These are phyloP conservation scores for Heliconius melpomene DNA, from an alignment of 1,140 invertebrate species.

Conservation along the genomic window DNA sequence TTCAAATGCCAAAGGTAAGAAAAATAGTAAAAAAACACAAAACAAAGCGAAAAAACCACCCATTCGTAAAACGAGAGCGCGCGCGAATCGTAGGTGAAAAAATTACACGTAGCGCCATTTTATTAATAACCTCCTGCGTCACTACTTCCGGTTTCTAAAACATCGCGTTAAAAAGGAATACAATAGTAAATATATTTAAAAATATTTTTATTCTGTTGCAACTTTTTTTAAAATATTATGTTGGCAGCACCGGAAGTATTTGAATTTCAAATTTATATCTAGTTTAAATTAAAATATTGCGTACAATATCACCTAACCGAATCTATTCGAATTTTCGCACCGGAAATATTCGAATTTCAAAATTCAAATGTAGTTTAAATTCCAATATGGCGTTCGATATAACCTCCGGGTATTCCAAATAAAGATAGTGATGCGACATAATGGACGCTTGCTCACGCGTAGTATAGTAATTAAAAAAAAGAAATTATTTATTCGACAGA, in stretches of 20 bases:
- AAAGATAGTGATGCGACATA: conserved; percentile 60
- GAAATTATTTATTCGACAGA: conserved; percentile 72
- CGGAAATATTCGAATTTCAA: conserved; percentile 9
- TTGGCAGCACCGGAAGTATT: conserved; percentile 9
- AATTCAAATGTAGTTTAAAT: conserved; percentile 37
- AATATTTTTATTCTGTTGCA: not conserved
- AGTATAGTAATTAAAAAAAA: conserved; percentile 58
- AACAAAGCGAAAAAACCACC: conserved; percentile 55
- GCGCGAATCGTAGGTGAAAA: conserved; percentile 65
- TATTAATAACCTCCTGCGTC: not conserved
- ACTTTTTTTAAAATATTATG: not conserved
- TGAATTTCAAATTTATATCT: not conserved
- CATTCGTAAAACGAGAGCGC: conserved; percentile 49
- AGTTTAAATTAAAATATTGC: conserved; percentile 34
- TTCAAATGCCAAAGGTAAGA: conserved; percentile 47
- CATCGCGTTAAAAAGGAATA: not conserved
- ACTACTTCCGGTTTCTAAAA: conserved; percentile 2
- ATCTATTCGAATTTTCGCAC: conserved; percentile 35
- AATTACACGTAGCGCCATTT: not conserved
- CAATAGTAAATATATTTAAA: not conserved
- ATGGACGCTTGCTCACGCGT: conserved; percentile 68
- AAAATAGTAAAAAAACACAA: conserved; percentile 39
- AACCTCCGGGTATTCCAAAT: conserved; percentile 61
- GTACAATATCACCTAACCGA: conserved; percentile 43
- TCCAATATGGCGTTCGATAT: conserved; percentile 44